Percentiles rank a stretch among this genome's conserved stretches.
Conservation (phyloP, 2,888 invertebrate species). For the Hydrotaea cyrtoneurina region DNA sequence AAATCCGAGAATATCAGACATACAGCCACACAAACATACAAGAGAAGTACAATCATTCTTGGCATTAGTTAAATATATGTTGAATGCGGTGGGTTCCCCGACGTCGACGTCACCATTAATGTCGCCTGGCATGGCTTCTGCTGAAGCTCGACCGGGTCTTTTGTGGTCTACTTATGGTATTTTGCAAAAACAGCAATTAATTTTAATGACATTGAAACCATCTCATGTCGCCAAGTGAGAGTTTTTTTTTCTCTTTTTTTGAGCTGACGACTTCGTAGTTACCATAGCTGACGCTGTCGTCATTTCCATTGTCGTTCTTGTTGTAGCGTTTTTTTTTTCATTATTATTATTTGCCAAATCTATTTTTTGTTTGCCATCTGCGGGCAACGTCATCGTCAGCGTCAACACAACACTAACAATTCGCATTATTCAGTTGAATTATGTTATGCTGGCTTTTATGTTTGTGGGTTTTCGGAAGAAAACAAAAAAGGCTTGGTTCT, state of each 20-base stretch:
- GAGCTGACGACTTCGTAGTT: not conserved
- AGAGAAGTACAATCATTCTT: not conserved
- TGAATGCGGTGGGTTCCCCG: not conserved
- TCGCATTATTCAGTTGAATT: conserved; percentile 14
- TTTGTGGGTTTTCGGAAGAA: not conserved
- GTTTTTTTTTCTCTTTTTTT: conserved; percentile 30
- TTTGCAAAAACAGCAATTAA: conserved; percentile 54
- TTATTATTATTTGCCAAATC: too few species aligned
- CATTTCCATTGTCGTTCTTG: not conserved
- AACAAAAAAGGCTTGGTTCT: not conserved
- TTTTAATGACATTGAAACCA: conserved; percentile 59
- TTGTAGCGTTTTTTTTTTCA: too few species aligned
- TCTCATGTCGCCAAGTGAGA: conserved; percentile 45
- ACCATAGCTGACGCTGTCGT: not conserved
- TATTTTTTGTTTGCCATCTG: conserved; percentile 20
- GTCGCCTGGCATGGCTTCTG: not conserved
- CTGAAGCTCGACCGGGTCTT: not conserved
- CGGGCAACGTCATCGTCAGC: not conserved
- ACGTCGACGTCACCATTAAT: not conserved
- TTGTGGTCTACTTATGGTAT: not conserved
- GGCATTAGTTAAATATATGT: not conserved
- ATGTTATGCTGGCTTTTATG: conserved; percentile 8
- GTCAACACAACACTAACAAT: not conserved
- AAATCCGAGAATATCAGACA: not conserved
- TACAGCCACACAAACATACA: too few species aligned